A percentile compares a stretch with the other conserved stretches of the same genome.
phyloP scores from a whole-genome alignment of 92 coral and sea anemone species.

The Nematostella vectensis region DNA sequence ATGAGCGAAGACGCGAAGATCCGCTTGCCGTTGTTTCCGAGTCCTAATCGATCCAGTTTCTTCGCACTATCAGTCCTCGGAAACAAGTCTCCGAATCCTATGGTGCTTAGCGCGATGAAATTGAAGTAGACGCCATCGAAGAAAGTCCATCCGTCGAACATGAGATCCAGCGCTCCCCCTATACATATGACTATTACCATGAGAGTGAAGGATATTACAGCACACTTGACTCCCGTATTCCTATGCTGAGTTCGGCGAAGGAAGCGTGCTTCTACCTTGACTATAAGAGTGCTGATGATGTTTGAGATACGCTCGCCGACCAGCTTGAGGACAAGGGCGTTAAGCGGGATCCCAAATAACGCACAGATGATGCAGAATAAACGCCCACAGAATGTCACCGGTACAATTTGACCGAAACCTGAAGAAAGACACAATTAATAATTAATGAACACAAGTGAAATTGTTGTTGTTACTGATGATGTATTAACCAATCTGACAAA shows the following conservation, averaged over 20 bases:
- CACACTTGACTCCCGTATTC: conserved; percentile 47
- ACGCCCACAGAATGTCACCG: conserved; percentile 69
- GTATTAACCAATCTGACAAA: too few relatives aligned
- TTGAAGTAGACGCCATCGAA: conserved; percentile 78
- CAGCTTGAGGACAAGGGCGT: conserved; percentile 57
- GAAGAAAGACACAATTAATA: conserved; percentile 2
- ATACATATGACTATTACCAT: conserved; percentile 52
- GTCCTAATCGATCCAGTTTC: conserved; percentile 64
- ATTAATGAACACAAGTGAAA: too few relatives aligned
- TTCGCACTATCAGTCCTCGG: conserved; percentile 65
- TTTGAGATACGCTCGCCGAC: conserved; percentile 58
- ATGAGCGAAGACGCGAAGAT: conserved; percentile 53
- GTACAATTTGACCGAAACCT: conserved; percentile 88
- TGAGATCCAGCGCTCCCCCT: conserved; percentile 61
- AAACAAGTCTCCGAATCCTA: conserved; percentile 84
- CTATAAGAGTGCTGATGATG: conserved; percentile 25
- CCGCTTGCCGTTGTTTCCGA: conserved; percentile 59
- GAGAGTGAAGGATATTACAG: conserved; percentile 48
- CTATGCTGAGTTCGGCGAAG: conserved; percentile 7
- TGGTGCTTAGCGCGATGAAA: conserved; percentile 73
- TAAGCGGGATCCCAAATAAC: conserved; percentile 71
- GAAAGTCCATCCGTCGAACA: conserved; percentile 84
- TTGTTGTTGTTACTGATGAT: neutral
- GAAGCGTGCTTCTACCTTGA: conserved; percentile 28
- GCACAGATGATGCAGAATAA: conserved; percentile 74